Percentiles rank a stretch among this genome's conserved stretches.
phyloP scores from a whole-genome alignment of 1,140 invertebrate genomes.

The Drosophila pandora region DNA sequence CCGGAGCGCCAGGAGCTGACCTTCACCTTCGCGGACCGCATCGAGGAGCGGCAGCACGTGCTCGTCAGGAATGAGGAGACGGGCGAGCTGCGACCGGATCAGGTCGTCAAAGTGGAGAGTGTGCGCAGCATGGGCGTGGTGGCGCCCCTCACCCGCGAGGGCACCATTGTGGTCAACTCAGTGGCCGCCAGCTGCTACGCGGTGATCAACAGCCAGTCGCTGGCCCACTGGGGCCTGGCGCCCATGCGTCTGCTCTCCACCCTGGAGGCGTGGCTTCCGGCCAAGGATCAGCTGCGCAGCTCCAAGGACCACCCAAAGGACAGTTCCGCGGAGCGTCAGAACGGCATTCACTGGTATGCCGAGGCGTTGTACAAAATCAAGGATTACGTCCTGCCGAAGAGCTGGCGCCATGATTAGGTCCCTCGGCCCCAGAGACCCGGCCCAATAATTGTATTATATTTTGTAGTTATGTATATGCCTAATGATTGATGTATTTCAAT shows the following conservation, averaged over 20 bases:
- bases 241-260: constrained; percentile 88
- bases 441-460: constrained; percentile 73
- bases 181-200: constrained; percentile 98
- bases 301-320: constrained; percentile 47
- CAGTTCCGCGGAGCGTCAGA: constrained; percentile 56
- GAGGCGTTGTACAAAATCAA: constrained; percentile 90
- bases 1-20: constrained; percentile 79
- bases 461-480: constrained; percentile 75
- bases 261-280: constrained; percentile 78
- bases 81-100: constrained; percentile 85
- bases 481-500: constrained; percentile 70
- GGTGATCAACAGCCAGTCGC: constrained; percentile 90
- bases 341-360: constrained; percentile 95
- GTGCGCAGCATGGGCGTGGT: constrained; percentile 89
- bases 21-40: constrained; percentile 86
- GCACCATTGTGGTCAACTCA: constrained; percentile 95
- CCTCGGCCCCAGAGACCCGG: constrained; percentile 5
- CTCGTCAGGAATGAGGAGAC: constrained; percentile 83
- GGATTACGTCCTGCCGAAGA: constrained; percentile 88
- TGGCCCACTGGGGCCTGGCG: constrained; percentile 93
- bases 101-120: constrained; percentile 86
- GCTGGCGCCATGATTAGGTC: constrained; percentile 75
- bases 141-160: constrained; percentile 94
- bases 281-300: constrained; percentile 54
- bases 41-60: constrained; percentile 85